Base-by-base conservation (phyloP, 1,140 invertebrate species). In the Chironomus striatipennis region DNA sequence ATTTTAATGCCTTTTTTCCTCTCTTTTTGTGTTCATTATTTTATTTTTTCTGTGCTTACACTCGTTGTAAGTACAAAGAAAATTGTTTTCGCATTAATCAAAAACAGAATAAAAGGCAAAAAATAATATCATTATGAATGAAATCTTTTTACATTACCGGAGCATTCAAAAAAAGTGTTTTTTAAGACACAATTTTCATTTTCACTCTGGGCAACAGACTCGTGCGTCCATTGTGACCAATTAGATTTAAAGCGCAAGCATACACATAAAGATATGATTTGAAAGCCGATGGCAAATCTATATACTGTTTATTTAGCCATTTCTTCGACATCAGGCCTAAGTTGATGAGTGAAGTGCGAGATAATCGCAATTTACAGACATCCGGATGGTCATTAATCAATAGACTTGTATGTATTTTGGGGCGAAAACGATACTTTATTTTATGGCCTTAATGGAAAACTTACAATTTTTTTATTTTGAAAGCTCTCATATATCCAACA, bases 81-180 rank as follows among this genome's bases (percentile, higher is more conserved):
- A 57, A 57, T 57, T 57, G 47, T 57, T 57, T 57, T 57, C 47
- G 47, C 47, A 57, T 57, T 57, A 57, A 57, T 57, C 47, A 57
- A 34, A 34, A 34, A n/a, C n/a, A 34, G 24, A 34, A 34, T 57
- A 57, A n/a, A 57, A 57, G 43, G 43, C 43, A 7, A 47, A 47
- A n/a, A n/a, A n/a, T n/a, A n/a, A 47, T 47, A 57, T 57, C 47
- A 57, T 57, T 57, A n/a, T n/a, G 24, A 34, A 34, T 34, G 24
- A 34, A 34, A 34, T 34, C 24, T 34, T 34, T 34, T 34, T 34
- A 34, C 24, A 34, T 34, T 34, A 34, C 24, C 24, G 24, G 24
- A 5, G 24, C 24, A 34, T 34, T 34, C 24, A 34, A 34, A 34
- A 34, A n/a, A n/a, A n/a, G n/a, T n/a, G 24, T 34, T 1, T 34